Percentiles rank a stretch among this genome's conserved stretches.
These are phyloP conservation scores for Baronia brevicornis DNA, from an alignment of 2,888 invertebrate genomes.

Conservation along the genomic window DNA sequence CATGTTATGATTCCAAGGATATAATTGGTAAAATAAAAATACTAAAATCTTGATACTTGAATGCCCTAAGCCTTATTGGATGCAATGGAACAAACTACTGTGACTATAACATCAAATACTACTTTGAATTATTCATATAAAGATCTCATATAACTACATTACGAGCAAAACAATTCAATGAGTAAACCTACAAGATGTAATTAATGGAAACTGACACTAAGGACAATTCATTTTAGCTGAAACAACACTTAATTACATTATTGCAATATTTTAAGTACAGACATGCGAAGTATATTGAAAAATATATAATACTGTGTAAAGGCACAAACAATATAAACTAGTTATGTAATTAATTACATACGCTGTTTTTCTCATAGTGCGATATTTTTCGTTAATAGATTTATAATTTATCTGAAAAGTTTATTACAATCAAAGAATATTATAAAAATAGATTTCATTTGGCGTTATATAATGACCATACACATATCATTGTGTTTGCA, in stretches of 20 bases:
- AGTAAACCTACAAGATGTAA: too few relatives aligned
- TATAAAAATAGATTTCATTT: constrained; percentile 72
- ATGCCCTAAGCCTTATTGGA: too few relatives aligned
- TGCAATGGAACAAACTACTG: too few relatives aligned
- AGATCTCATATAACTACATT: constrained; percentile 15
- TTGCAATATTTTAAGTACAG: constrained; percentile 53
- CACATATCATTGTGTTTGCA: constrained; percentile 17
- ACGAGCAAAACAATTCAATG: constrained; percentile 11
- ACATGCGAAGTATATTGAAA: constrained; percentile 35
- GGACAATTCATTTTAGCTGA: constrained; percentile 6
- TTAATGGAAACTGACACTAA: constrained; percentile 7
- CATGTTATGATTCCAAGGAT: too few relatives aligned
- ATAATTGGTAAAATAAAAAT: too few relatives aligned
- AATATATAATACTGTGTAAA: constrained; percentile 50
- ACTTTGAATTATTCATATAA: too few relatives aligned
- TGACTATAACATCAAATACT: too few relatives aligned
- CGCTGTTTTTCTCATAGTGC: constrained; percentile 22
- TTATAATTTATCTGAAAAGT: constrained; percentile 29
- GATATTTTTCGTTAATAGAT: constrained; percentile 25
- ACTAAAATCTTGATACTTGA: too few relatives aligned
- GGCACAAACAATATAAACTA: constrained; percentile 65
- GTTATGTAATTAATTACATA: constrained; percentile 28
- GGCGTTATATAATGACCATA: constrained; percentile 50
- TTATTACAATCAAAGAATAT: constrained; percentile 49
- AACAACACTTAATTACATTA: constrained; percentile 26